phyloP scores from a whole-genome alignment of 2,888 invertebrate species.

The Allygus modestus region DNA sequence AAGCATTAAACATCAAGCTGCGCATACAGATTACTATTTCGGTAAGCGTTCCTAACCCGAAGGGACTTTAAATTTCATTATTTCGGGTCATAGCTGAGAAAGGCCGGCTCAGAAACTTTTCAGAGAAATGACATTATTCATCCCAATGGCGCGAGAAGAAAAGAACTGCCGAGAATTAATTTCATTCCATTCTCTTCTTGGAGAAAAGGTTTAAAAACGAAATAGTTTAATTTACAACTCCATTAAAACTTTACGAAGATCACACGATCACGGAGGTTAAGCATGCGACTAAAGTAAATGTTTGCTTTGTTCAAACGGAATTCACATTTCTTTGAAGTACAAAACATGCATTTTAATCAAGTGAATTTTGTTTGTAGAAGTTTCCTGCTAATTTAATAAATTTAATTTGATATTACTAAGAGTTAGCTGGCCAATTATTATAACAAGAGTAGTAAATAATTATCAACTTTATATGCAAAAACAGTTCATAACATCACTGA shows the following conservation, averaged over 20 bases:
- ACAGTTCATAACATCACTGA: too few species aligned
- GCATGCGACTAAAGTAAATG: constrained; percentile 14
- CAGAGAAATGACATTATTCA: constrained; percentile 21
- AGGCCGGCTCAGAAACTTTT: neutral
- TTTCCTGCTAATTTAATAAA: neutral
- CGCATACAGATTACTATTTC: too few species aligned
- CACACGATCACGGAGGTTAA: neutral
- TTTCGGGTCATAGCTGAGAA: constrained; percentile 11
- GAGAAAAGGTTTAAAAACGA: constrained; percentile 23
- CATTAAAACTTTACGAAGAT: constrained; percentile 32
- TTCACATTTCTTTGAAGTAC: constrained; percentile 19
- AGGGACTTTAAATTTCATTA: constrained; percentile 17
- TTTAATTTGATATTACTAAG: too few species aligned
- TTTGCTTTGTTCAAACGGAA: constrained; percentile 24
- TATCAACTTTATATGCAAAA: too few species aligned
- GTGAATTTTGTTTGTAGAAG: neutral
- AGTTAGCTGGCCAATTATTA: too few species aligned
- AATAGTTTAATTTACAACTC: constrained; percentile 40
- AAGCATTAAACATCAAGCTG: too few species aligned
- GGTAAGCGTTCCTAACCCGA: neutral
- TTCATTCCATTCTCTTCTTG: constrained; percentile 11
- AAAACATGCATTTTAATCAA: neutral
- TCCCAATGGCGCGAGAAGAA: constrained; percentile 24
- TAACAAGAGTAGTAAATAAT: too few species aligned
- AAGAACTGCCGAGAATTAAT: constrained; percentile 46